Conservation (phyloP, 2,113 vertebrate species). For the Riparia riparia region DNA sequence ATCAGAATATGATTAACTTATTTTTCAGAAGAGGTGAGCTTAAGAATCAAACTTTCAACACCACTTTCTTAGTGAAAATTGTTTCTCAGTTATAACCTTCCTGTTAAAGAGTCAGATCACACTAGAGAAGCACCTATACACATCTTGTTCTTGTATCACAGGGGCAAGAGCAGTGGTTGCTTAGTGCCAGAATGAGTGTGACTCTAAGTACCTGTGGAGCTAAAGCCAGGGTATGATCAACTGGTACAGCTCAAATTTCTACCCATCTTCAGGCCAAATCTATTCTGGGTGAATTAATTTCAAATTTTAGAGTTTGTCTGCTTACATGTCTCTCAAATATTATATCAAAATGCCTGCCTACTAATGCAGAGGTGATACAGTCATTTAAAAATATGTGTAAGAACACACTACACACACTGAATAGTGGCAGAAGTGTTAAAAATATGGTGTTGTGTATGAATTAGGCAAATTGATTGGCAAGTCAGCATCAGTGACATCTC, state of each 20-base stretch:
- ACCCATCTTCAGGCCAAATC: background rate
- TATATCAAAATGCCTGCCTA: background rate
- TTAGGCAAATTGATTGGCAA: background rate
- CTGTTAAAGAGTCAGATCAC: background rate
- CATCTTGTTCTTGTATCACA: background rate
- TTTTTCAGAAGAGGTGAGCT: background rate
- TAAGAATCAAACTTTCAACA: background rate
- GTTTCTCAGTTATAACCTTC: background rate
- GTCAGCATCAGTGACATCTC: background rate
- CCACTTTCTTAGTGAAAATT: background rate
- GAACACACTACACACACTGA: background rate
- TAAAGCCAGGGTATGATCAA: fast-evolving
- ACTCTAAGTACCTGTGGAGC: background rate
- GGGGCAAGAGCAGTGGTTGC: background rate
- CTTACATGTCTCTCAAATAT: background rate
- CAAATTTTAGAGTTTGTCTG: background rate
- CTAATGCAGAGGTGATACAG: background rate
- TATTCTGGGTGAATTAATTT: background rate
- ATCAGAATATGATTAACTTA: background rate
- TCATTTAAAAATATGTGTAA: background rate
- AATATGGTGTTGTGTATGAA: background rate
- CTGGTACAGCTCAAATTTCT: background rate
- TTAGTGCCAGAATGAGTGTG: background rate
- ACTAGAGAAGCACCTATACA: background rate
- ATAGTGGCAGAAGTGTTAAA: background rate